These are phyloP conservation scores for Lepeophtheirus salmonis DNA, from an alignment of 1,140 invertebrate genomes.

Conservation along the genomic window DNA sequence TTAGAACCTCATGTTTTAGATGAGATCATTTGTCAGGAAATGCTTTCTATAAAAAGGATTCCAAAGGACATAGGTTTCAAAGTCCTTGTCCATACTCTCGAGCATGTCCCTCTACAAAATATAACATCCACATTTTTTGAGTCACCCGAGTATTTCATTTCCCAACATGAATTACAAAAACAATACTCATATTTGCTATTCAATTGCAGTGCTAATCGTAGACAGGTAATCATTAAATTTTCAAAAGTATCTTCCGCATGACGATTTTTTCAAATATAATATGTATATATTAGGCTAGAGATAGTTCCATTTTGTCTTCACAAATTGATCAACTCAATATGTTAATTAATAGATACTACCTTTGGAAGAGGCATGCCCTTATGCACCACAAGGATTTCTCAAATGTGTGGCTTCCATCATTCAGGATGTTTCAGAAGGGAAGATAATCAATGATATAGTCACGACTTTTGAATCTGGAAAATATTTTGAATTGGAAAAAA, in stretches of 20 bases:
- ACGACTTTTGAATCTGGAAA: not conserved
- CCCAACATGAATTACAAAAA: not conserved
- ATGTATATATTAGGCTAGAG: not conserved
- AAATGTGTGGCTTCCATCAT: not conserved
- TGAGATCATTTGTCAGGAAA: not conserved
- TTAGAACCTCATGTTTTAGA: not conserved
- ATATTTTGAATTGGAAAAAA: not conserved
- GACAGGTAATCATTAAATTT: not conserved
- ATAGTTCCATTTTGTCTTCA: not conserved
- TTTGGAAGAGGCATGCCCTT: not conserved
- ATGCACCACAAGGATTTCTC: not conserved
- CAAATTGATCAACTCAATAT: too few species aligned
- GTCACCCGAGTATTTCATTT: not conserved
- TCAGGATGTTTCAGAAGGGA: not conserved
- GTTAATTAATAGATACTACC: too few species aligned
- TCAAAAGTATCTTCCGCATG: too few species aligned
- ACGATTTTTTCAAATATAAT: too few species aligned
- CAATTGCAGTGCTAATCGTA: not conserved
- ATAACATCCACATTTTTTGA: not conserved
- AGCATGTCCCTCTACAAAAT: not conserved
- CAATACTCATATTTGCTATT: not conserved
- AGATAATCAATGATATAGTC: not conserved
- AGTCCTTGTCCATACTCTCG: not conserved
- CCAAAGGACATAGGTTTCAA: not conserved
- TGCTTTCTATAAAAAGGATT: not conserved